Conservation (phyloP, 2,888 invertebrate species). For the Scaptomyza caliginosa region DNA sequence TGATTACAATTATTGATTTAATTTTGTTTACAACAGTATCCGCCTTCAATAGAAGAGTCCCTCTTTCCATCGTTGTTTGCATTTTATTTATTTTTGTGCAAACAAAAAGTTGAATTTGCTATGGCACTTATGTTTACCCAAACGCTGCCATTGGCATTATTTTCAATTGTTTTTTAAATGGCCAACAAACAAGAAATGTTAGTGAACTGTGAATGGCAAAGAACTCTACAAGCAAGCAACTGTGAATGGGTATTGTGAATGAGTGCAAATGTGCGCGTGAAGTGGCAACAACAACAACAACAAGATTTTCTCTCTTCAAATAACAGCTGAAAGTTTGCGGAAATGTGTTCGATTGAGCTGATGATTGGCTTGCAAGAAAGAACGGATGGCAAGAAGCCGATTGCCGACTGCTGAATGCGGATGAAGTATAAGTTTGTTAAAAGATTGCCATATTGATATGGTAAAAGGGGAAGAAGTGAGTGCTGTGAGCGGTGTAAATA, state of each 20-base stretch:
- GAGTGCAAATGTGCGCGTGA: neutral
- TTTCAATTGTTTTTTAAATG: slow-evolving; percentile 65
- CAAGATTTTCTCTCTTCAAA: neutral
- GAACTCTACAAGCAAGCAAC: neutral
- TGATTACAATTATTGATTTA: slow-evolving; percentile 52
- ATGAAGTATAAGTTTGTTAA: neutral
- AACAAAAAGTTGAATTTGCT: slow-evolving; percentile 43
- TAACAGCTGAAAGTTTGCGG: slow-evolving; percentile 23
- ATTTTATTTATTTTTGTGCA: slow-evolving; percentile 36
- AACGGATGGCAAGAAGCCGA: no score
- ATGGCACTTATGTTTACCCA: slow-evolving; percentile 47
- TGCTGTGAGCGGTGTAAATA: neutral
- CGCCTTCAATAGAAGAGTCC: neutral
- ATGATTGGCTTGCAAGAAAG: slow-evolving; percentile 4
- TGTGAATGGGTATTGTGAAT: neutral
- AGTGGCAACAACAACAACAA: neutral
- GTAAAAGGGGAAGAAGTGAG: neutral
- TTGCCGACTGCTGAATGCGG: no score
- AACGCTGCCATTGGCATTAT: slow-evolving; percentile 37
- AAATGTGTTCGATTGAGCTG: slow-evolving; percentile 32
- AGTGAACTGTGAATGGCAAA: slow-evolving; percentile 16
- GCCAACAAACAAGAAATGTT: slow-evolving; percentile 35
- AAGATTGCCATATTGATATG: slow-evolving; percentile 8
- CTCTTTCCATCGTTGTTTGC: slow-evolving; percentile 14
- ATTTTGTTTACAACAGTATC: slow-evolving; percentile 23